Evolutionary conservation across 2,888 invertebrate species (phyloP).

Genomic region (Lumbricus terrestris): DNA sequence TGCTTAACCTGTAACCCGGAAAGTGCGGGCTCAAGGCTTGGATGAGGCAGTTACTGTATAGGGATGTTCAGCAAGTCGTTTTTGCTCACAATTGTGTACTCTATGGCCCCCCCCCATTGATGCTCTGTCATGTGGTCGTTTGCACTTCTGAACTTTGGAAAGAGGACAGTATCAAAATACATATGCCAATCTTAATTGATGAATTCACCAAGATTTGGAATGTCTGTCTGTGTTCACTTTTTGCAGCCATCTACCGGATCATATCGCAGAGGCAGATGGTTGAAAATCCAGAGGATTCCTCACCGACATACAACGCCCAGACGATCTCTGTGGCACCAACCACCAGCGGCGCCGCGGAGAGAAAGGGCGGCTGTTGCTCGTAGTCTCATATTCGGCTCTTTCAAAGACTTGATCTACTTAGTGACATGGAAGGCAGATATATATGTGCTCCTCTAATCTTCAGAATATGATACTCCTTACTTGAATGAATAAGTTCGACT

Average conservation of each 20-base stretch:
- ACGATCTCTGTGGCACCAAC: conserved; percentile 29
- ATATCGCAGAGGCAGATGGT: conserved; percentile 33
- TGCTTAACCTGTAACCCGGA: no score
- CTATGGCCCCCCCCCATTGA: no score
- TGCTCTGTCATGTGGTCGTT: no score
- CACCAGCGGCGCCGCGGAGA: conserved; percentile 20
- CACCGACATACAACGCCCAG: conserved; percentile 29
- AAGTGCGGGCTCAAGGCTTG: no score
- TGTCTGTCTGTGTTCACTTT: not conserved
- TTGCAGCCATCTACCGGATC: conserved; percentile 34
- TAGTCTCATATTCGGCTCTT: not conserved
- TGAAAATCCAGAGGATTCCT: conserved; percentile 28
- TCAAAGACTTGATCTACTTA: not conserved
- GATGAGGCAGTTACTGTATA: no score
- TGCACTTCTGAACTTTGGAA: no score
- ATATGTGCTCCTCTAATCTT: not conserved
- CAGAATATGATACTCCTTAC: not conserved
- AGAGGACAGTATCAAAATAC: no score
- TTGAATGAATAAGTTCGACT: not conserved
- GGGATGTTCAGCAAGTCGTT: no score
- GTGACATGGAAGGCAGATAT: not conserved
- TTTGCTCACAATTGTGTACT: no score
- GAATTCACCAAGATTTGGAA: not conserved
- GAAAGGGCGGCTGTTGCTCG: conserved; percentile 24
- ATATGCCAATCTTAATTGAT: not conserved